These are phyloP conservation scores for Chouioia cunea DNA, from an alignment of 2,888 invertebrate species.

Conservation along the genomic window DNA sequence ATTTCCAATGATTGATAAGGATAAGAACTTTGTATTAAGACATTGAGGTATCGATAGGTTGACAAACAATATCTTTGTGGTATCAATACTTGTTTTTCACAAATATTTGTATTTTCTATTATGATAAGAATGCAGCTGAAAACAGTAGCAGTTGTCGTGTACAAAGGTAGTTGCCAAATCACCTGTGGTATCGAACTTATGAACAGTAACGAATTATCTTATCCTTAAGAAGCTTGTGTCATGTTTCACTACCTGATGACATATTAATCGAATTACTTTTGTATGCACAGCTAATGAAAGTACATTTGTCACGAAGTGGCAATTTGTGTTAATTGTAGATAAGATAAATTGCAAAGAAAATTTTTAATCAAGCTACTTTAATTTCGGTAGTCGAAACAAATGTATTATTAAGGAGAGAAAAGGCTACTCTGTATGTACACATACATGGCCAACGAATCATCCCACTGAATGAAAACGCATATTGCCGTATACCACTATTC, in stretches of 20 bases:
- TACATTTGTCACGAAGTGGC: too few species aligned
- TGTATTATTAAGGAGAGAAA: too few species aligned
- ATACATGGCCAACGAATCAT: too few species aligned
- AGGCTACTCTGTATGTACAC: too few species aligned
- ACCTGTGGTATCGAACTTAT: slow-evolving; percentile 8
- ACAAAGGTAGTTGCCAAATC: slow-evolving; percentile 6
- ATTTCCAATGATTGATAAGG: slow-evolving; percentile 32
- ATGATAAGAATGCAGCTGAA: neutral
- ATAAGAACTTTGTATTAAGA: slow-evolving; percentile 19
- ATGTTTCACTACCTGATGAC: slow-evolving; percentile 12
- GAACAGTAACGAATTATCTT: slow-evolving; percentile 18
- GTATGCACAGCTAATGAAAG: slow-evolving; percentile 3
- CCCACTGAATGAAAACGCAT: too few species aligned
- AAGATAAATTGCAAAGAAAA: too few species aligned
- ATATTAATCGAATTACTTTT: slow-evolving; percentile 6
- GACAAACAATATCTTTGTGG: slow-evolving; percentile 11
- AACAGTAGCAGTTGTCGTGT: neutral
- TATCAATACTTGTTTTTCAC: slow-evolving; percentile 9
- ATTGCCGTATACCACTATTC: too few species aligned
- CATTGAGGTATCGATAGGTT: slow-evolving; percentile 6
- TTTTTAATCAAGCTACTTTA: too few species aligned
- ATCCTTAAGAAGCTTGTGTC: slow-evolving; percentile 9
- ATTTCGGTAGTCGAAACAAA: too few species aligned
- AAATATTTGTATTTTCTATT: slow-evolving; percentile 11
- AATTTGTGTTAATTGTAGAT: too few species aligned